Conservation (phyloP, 2,113 vertebrate species). For the Cyrtonyx montezumae region DNA sequence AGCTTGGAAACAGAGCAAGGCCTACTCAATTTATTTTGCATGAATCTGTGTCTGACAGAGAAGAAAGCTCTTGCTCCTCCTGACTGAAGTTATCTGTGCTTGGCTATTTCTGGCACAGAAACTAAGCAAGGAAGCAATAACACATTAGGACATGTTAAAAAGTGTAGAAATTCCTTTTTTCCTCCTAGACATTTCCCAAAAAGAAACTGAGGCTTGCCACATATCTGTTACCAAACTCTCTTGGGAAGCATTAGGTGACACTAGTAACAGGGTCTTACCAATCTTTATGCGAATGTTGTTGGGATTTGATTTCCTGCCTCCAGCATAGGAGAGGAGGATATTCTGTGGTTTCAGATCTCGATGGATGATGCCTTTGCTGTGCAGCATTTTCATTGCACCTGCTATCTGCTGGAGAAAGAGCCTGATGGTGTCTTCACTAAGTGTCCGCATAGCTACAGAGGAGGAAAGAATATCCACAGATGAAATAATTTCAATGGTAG, state of each 20-base stretch:
- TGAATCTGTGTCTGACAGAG: neutral
- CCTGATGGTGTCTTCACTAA: slow-evolving; percentile 96
- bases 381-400: slow-evolving; percentile 91
- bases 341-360: slow-evolving; percentile 97
- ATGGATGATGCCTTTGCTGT: slow-evolving; percentile 94
- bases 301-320: slow-evolving; percentile 86
- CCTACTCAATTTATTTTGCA: neutral
- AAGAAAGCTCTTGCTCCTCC: neutral
- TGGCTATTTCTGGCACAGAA: neutral
- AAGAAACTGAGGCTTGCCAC: neutral
- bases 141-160: neutral
- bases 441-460: slow-evolving; percentile 87
- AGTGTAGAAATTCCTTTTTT: neutral
- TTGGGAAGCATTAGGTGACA: rapidly evolving
- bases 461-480: neutral
- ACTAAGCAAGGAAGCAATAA: neutral
- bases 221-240: neutral
- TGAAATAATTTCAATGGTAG: neutral
- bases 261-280: slow-evolving; percentile 70
- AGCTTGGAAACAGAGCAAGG: neutral
- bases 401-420: slow-evolving; percentile 95
- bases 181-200: neutral
- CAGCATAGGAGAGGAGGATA: slow-evolving; percentile 88
- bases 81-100: neutral
- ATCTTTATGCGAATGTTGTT: slow-evolving; percentile 92